These are phyloP conservation scores for Papilio glaucus DNA, from an alignment of 1,140 invertebrate species.

Conservation along the genomic window DNA sequence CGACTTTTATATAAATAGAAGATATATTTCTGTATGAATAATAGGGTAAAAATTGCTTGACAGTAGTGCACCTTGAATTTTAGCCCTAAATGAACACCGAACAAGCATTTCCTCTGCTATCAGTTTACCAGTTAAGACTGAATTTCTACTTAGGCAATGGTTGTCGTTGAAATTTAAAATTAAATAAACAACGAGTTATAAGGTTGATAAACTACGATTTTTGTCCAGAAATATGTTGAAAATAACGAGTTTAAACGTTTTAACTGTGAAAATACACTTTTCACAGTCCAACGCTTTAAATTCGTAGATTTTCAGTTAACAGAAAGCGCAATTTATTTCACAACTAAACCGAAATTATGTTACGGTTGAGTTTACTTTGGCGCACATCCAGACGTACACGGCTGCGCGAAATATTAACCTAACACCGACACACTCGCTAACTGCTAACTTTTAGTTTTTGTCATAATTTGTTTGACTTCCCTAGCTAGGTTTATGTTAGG, in stretches of 20 bases:
- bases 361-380: conserved; percentile 35
- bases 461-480: conserved; percentile 28
- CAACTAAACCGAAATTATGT: conserved; percentile 32
- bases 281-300: not conserved
- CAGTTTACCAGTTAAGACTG: too few species aligned
- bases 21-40: too few species aligned
- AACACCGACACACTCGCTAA: conserved; percentile 16
- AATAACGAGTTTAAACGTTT: not conserved
- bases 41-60: too few species aligned
- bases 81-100: too few species aligned
- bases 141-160: too few species aligned
- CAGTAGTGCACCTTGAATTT: too few species aligned
- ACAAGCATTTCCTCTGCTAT: too few species aligned
- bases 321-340: conserved; percentile 29
- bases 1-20: too few species aligned
- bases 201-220: conserved; percentile 8
- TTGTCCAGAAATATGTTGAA: not conserved
- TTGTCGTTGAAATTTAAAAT: too few species aligned
- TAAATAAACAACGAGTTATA: not conserved
- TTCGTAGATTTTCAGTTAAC: conserved; percentile 29
- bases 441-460: conserved; percentile 32
- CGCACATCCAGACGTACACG: conserved; percentile 24
- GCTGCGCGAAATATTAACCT: conserved; percentile 30
- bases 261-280: conserved; percentile 13
- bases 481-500: conserved; percentile 9